phyloP scores from a whole-genome alignment of 2,113 vertebrate species.

The Phylloscopus trochilus region DNA sequence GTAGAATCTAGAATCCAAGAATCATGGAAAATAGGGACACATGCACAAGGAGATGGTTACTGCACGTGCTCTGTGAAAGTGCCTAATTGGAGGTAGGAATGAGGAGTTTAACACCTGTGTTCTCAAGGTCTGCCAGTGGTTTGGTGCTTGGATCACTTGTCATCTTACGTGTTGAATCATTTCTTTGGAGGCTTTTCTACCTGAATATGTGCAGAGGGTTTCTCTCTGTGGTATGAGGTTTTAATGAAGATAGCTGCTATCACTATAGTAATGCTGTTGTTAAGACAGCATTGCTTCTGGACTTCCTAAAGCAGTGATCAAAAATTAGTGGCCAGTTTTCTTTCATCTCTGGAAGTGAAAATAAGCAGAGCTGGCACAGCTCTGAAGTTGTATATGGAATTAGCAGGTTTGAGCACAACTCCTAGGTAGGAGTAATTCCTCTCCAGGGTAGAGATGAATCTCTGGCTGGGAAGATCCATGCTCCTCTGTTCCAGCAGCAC shows the following conservation, averaged over 20 bases:
- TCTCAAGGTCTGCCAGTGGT: neutral
- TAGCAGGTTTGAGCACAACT: neutral
- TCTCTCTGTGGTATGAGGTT: neutral
- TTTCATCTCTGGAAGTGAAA: neutral
- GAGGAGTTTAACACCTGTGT: neutral
- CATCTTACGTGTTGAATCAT: neutral
- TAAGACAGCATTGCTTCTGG: neutral
- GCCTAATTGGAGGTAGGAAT: neutral
- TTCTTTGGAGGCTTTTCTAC: neutral
- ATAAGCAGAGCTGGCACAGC: neutral
- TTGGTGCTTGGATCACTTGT: neutral
- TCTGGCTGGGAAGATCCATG: rapidly evolving
- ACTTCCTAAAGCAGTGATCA: neutral
- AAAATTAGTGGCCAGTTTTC: neutral
- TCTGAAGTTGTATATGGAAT: neutral
- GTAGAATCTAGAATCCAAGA: neutral
- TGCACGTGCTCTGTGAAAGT: neutral
- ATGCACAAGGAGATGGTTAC: neutral
- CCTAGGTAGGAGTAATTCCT: neutral
- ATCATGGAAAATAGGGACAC: neutral
- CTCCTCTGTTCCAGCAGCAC: neutral
- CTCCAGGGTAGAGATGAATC: neutral
- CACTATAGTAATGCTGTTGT: neutral
- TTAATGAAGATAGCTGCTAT: neutral
- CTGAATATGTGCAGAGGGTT: neutral